Percentiles rank a stretch among this genome's conserved stretches.
Conservation (phyloP, 2,113 vertebrate genomes). For the Albula goreensis region DNA sequence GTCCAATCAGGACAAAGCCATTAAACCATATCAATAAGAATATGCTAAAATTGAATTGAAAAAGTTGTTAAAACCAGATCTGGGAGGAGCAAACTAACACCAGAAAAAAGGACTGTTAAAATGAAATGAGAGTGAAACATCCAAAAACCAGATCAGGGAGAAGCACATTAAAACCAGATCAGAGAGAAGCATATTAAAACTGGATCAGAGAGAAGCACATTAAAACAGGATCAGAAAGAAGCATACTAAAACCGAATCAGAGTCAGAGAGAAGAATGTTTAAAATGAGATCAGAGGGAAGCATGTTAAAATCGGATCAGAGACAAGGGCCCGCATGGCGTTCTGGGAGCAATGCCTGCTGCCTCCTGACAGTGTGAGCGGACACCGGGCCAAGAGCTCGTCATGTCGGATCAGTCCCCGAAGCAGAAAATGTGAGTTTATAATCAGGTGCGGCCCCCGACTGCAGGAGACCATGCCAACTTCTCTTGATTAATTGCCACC, state of each 20-base stretch:
- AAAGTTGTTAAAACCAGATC: not conserved
- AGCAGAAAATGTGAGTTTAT: constrained; percentile 24
- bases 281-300: no score
- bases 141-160: not conserved
- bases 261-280: not conserved
- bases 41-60: not conserved
- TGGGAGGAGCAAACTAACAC: not conserved
- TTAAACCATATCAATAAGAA: constrained; percentile 5
- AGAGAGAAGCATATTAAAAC: not conserved
- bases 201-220: not conserved
- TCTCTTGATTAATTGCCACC: constrained; percentile 58
- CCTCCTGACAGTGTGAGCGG: constrained; percentile 8
- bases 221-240: not conserved
- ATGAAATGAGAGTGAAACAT: not conserved
- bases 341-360: not conserved
- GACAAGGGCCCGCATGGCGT: constrained; percentile 19
- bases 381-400: not conserved
- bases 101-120: not conserved
- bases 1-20: not conserved
- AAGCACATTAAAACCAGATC: constrained; percentile 20
- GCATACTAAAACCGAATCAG: not conserved
- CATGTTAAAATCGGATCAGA: not conserved
- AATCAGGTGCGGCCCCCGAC: constrained; percentile 35
- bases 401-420: constrained; percentile 11
- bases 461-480: constrained; percentile 46